A percentile compares a stretch with the other conserved stretches of the same genome.
These are phyloP conservation scores for Pantherophis guttatus DNA, from an alignment of 2,113 vertebrate genomes.

Conservation along the genomic window DNA sequence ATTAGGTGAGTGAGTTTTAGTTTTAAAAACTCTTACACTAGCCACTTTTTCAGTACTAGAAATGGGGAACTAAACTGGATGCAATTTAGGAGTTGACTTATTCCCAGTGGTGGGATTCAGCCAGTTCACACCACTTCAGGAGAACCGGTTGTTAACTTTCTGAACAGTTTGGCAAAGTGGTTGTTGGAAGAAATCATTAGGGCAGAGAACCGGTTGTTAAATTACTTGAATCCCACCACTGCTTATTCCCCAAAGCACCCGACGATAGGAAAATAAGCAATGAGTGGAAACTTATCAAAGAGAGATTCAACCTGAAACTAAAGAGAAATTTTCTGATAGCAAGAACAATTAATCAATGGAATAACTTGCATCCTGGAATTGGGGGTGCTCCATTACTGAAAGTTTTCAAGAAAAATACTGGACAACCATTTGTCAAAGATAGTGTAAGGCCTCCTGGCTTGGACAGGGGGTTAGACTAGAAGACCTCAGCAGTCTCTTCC, in stretches of 20 bases:
- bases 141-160: no score
- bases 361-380: background rate
- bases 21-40: background rate
- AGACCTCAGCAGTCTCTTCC: background rate
- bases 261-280: background rate
- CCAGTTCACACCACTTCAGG: no score
- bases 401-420: background rate
- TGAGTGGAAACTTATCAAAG: background rate
- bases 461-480: background rate
- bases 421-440: background rate
- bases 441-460: background rate
- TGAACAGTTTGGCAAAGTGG: no score
- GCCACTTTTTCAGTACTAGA: background rate
- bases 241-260: background rate
- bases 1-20: background rate
- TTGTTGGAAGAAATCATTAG: no score
- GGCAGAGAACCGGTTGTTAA: no score
- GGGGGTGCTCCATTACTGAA: background rate
- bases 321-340: background rate
- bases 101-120: background rate
- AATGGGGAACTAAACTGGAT: background rate
- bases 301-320: background rate
- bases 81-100: background rate
- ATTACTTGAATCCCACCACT: no score
- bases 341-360: background rate